Evolutionary conservation across 2,888 invertebrate genomes (phyloP).

Genomic region (Petrolisthes cinctipes): DNA sequence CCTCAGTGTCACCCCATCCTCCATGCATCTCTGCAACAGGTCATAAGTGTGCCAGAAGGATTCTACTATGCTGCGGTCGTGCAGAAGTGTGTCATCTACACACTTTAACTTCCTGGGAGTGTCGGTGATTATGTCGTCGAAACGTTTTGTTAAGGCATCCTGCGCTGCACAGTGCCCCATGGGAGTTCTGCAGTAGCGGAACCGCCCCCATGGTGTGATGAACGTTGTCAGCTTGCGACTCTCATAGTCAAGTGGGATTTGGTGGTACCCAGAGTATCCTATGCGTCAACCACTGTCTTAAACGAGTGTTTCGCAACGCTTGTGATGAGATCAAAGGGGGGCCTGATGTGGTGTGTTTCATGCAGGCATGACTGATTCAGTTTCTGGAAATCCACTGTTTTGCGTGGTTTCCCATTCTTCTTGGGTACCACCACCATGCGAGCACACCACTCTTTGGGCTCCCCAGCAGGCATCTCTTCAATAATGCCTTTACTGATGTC

Average conservation of each 20-base stretch:
- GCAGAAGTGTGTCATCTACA: not conserved
- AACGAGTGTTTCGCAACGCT: conserved; percentile 15
- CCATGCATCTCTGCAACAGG: not conserved
- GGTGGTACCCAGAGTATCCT: conserved; percentile 24
- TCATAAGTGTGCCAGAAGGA: conserved; percentile 24
- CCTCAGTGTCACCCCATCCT: not conserved
- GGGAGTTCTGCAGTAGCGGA: conserved; percentile 18
- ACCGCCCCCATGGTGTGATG: conserved; percentile 36
- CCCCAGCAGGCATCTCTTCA: not conserved
- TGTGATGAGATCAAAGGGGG: conserved; percentile 25
- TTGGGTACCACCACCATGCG: conserved; percentile 48
- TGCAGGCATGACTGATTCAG: not conserved
- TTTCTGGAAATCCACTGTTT: conserved; percentile 34
- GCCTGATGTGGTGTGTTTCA: conserved; percentile 39
- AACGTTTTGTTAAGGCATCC: conserved; percentile 22
- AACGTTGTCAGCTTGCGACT: conserved; percentile 14
- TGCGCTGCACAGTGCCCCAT: conserved; percentile 22
- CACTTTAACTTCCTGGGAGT: conserved; percentile 30
- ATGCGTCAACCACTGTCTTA: conserved; percentile 33
- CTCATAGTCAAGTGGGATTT: not conserved
- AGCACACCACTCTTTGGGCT: conserved; percentile 23
- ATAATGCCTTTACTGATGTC: conserved; percentile 16
- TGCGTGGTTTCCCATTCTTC: conserved; percentile 24
- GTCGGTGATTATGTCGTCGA: conserved; percentile 33
- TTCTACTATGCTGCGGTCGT: not conserved